These are phyloP conservation scores for Idaea dimidiata DNA, from an alignment of 2,888 invertebrate species.

Conservation along the genomic window DNA sequence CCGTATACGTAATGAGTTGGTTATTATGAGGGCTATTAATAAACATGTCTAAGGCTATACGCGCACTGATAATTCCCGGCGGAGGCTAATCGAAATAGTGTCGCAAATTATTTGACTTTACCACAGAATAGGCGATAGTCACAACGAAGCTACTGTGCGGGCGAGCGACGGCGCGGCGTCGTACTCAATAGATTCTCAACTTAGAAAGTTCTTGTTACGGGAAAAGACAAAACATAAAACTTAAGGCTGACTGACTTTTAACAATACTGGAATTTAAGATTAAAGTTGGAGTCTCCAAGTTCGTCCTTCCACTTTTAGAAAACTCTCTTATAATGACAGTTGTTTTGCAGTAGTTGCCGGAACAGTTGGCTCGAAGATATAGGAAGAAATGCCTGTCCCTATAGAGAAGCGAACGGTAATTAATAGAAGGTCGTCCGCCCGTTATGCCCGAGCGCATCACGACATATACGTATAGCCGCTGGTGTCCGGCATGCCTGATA, in stretches of 20 bases:
- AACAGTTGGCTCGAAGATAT: constrained; percentile 26
- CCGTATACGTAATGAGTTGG: constrained; percentile 23
- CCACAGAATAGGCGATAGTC: too few relatives aligned
- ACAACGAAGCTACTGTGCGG: too few relatives aligned
- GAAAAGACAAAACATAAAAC: too few relatives aligned
- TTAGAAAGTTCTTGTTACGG: too few relatives aligned
- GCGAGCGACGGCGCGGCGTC: too few relatives aligned
- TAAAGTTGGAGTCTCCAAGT: too few relatives aligned
- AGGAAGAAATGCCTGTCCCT: constrained; percentile 47
- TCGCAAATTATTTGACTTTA: too few relatives aligned
- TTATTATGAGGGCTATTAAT: constrained; percentile 16
- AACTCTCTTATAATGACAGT: constrained; percentile 15
- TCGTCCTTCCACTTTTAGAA: too few relatives aligned
- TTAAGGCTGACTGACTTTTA: too few relatives aligned
- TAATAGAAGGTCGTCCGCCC: constrained; percentile 71
- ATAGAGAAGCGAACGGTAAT: constrained; percentile 69
- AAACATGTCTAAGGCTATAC: constrained; percentile 15
- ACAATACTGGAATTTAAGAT: too few relatives aligned
- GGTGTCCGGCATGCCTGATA: constrained; percentile 62
- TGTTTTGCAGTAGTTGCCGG: constrained; percentile 29
- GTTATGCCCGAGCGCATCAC: constrained; percentile 66
- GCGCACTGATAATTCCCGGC: constrained; percentile 4
- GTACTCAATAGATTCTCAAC: too few relatives aligned
- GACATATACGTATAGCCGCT: constrained; percentile 54
- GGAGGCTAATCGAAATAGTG: too few relatives aligned